Conservation (phyloP, 2,113 vertebrate genomes). For the Platycercus adscitus region DNA sequence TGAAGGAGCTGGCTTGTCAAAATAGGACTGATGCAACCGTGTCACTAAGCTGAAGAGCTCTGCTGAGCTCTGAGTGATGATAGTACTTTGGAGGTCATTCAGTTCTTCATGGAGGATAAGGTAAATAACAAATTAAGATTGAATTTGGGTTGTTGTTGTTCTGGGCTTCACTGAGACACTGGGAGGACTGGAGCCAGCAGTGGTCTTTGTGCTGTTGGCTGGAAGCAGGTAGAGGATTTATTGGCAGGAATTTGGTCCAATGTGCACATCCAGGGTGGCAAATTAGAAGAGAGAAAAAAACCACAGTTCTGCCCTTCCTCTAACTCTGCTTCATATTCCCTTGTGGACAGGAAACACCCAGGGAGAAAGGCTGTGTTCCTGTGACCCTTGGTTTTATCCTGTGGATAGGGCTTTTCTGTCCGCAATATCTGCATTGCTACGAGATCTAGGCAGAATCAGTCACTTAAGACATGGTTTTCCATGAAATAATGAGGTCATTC, state of each 20-base stretch:
- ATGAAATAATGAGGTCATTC: neutral
- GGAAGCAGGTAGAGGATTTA: neutral
- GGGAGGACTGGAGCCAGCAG: neutral
- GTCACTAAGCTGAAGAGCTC: neutral
- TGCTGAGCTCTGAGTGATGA: neutral
- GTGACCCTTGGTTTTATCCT: neutral
- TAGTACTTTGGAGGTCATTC: neutral
- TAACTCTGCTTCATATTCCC: neutral
- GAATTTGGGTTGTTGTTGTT: neutral
- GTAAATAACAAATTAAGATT: neutral
- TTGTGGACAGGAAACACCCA: accelerated
- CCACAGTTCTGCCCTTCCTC: neutral
- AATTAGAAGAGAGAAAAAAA: neutral
- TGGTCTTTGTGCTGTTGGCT: neutral
- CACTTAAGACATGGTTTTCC: neutral
- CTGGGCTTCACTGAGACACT: neutral
- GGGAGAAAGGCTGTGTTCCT: neutral
- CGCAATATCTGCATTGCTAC: neutral
- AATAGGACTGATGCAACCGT: neutral
- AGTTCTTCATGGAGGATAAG: neutral
- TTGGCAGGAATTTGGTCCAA: neutral
- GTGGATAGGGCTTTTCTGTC: neutral
- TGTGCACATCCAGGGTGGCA: neutral
- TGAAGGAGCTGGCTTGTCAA: neutral
- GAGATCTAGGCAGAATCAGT: neutral